Evolutionary conservation across 30 jellyfish, hydroid and myxozoan genomes (phyloP).

Genomic region (Aurelia aurita): DNA sequence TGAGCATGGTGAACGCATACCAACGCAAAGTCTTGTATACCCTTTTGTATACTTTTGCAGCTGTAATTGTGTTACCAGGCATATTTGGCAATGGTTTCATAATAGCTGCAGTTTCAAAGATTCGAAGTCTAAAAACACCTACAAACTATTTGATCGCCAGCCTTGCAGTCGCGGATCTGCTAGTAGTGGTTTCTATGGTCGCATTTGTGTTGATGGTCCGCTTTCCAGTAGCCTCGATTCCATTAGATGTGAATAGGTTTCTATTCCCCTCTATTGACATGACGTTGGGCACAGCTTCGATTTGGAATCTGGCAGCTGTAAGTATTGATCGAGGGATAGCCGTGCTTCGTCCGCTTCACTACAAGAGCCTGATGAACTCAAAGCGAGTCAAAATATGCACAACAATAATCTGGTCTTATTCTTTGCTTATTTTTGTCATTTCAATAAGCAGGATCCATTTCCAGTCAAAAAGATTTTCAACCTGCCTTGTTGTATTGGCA

Average conservation of each 20-base stretch:
- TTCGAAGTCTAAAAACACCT: slow-evolving; percentile 70
- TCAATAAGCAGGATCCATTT: slow-evolving; percentile 67
- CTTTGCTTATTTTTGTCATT: slow-evolving; percentile 40
- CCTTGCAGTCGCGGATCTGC: slow-evolving; percentile 82
- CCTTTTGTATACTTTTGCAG: slow-evolving; percentile 56
- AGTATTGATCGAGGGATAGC: slow-evolving; percentile 93
- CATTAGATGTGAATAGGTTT: slow-evolving; percentile 49
- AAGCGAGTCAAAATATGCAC: slow-evolving; percentile 43
- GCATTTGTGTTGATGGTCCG: slow-evolving; percentile 54
- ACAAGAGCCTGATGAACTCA: slow-evolving; percentile 41
- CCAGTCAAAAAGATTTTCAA: slow-evolving; percentile 22
- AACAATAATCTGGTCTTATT: slow-evolving; percentile 57
- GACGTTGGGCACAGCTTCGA: slow-evolving; percentile 80
- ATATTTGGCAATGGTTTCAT: slow-evolving; percentile 74
- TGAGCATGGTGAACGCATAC: background rate
- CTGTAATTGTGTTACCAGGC: slow-evolving; percentile 71
- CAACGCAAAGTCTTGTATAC: slow-evolving; percentile 27
- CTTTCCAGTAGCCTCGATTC: slow-evolving; percentile 34
- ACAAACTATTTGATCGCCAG: slow-evolving; percentile 84
- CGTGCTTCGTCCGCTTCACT: slow-evolving; percentile 78
- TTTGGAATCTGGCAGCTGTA: slow-evolving; percentile 86
- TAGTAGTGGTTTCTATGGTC: slow-evolving; percentile 73
- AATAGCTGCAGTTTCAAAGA: slow-evolving; percentile 40
- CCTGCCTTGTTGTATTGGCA: slow-evolving; percentile 61
- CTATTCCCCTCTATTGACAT: slow-evolving; percentile 87